Evolutionary conservation across 2,797 vertebrate species (phyloP).

Genomic region (Artibeus lituratus): DNA sequence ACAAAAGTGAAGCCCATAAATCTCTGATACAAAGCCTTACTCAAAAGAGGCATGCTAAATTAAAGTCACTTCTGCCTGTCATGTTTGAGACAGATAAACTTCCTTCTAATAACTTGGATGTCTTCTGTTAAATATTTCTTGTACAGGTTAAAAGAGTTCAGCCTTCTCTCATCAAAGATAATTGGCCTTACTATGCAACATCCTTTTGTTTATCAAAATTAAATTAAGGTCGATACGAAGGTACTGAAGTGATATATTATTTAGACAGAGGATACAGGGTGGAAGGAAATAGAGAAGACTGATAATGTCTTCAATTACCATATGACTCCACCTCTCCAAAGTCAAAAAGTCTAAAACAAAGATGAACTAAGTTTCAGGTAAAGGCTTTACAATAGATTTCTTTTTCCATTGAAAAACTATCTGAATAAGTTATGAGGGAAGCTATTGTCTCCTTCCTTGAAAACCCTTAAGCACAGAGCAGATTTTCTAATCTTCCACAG

Average conservation of each 20-base stretch:
- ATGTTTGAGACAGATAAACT: slow-evolving; percentile 1
- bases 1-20: neutral
- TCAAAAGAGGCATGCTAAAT: neutral
- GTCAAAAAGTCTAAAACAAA: slow-evolving; percentile 3
- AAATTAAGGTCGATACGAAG: slow-evolving; percentile 36
- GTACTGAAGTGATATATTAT: neutral
- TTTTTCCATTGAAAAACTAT: neutral
- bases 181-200: slow-evolving; percentile 15
- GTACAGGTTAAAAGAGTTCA: slow-evolving; percentile 6
- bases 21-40: neutral
- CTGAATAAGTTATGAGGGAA: neutral
- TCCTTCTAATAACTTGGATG: neutral
- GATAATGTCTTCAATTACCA: neutral
- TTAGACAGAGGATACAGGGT: neutral
- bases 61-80: neutral
- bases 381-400: neutral
- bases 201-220: slow-evolving; percentile 54
- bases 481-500: neutral
- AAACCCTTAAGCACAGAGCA: neutral
- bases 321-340: slow-evolving; percentile 6
- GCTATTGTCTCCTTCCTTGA: neutral
- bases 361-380: neutral
- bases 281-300: neutral
- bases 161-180: slow-evolving; percentile 14
- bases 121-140: neutral